Percentiles rank a stretch among this genome's conserved stretches.
These are phyloP conservation scores for Acipenser oxyrinchus DNA, from an alignment of 2,797 vertebrate genomes.

Conservation along the genomic window DNA sequence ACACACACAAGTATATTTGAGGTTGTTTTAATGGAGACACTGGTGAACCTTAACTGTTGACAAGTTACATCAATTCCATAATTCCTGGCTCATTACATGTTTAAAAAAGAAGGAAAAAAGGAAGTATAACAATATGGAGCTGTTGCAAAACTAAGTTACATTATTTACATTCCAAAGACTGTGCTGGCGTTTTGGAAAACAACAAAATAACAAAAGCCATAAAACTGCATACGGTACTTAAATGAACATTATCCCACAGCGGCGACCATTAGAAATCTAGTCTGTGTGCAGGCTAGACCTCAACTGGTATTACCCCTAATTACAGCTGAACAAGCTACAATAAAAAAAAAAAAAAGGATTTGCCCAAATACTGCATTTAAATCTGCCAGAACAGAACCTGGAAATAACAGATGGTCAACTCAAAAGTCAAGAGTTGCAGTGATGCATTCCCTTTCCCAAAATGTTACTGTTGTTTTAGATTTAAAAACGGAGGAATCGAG, in stretches of 20 bases:
- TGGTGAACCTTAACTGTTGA: conserved; percentile 52
- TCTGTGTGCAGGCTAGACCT: conserved; percentile 5
- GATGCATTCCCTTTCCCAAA: too few relatives aligned
- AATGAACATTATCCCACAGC: conserved; percentile 56
- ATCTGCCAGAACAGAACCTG: too few relatives aligned
- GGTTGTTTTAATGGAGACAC: conserved; percentile 62
- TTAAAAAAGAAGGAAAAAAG: conserved; percentile 48
- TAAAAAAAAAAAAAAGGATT: conserved; percentile 5
- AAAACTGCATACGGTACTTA: conserved; percentile 45
- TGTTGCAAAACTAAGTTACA: conserved; percentile 55
- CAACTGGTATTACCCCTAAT: conserved; percentile 13
- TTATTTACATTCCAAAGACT: conserved; percentile 67
- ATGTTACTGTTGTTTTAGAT: too few relatives aligned
- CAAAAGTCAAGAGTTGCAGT: too few relatives aligned
- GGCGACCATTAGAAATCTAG: conserved; percentile 55
- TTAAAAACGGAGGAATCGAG: too few relatives aligned
- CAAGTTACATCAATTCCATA: conserved; percentile 50
- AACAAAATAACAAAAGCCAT: conserved; percentile 55
- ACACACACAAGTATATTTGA: conserved; percentile 35
- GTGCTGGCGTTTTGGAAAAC: conserved; percentile 39
- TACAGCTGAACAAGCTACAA: conserved; percentile 12
- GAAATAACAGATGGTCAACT: too few relatives aligned
- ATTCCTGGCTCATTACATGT: conserved; percentile 42
- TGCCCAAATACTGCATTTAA: neutral
- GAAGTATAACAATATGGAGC: conserved; percentile 51